These are phyloP conservation scores for Zoanthus solanderi DNA, from an alignment of 92 coral and sea anemone genomes.

Conservation along the genomic window DNA sequence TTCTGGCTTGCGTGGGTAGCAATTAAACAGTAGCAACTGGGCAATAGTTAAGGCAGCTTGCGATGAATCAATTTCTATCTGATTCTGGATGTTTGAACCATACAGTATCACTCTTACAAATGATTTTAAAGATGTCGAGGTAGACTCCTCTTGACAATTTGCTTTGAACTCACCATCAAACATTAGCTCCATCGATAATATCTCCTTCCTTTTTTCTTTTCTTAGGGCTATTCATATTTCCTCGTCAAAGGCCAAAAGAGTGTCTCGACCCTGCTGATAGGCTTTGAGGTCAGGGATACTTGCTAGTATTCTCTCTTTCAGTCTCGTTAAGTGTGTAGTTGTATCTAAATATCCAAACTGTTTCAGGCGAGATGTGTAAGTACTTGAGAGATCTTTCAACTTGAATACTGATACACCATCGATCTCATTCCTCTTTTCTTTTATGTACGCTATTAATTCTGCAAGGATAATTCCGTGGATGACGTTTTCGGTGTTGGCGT, in stretches of 20 bases:
- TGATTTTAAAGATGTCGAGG: constrained; percentile 62
- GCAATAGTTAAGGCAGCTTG: constrained; percentile 69
- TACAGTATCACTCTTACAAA: constrained; percentile 68
- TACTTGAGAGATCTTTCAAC: constrained; percentile 55
- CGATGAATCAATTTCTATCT: constrained; percentile 28
- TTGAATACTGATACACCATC: constrained; percentile 45
- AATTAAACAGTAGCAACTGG: constrained; percentile 68
- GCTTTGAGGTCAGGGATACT: constrained; percentile 56
- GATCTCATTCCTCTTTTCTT: constrained; percentile 44
- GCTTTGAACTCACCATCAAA: neutral
- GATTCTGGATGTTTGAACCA: constrained; percentile 71
- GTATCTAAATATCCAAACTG: constrained; percentile 43
- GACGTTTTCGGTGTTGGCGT: neutral
- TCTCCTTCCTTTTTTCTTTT: constrained; percentile 55
- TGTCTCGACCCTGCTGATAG: constrained; percentile 44
- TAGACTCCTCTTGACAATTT: constrained; percentile 57
- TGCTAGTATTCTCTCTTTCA: constrained; percentile 64
- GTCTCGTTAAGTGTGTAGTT: constrained; percentile 51
- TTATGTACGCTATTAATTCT: constrained; percentile 62
- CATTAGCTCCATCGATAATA: constrained; percentile 55
- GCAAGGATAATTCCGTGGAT: constrained; percentile 2
- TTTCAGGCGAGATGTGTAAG: constrained; percentile 48
- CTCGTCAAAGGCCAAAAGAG: constrained; percentile 49
- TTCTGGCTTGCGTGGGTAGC: constrained; percentile 46
- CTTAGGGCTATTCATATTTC: constrained; percentile 59